Conservation (phyloP, 2,888 invertebrate genomes). For the Ashinkailepas kermadecensis region DNA sequence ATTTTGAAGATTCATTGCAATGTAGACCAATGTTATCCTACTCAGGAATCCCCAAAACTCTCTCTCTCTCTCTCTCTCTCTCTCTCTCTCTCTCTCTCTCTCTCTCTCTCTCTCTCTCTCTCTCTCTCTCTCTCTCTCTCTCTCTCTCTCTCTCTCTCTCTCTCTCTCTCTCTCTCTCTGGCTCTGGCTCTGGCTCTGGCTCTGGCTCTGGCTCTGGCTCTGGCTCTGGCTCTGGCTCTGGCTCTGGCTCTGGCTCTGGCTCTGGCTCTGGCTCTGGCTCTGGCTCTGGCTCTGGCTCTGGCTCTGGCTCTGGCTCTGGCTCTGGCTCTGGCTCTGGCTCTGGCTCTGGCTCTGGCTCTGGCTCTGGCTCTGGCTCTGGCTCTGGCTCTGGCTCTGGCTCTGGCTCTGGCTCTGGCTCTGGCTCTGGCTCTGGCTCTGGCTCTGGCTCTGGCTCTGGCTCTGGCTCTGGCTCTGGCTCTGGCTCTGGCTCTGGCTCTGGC, state of each 20-base stretch:
- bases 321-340: background rate
- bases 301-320: background rate
- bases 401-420: background rate
- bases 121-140: constrained; percentile 14
- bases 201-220: background rate
- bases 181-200: background rate
- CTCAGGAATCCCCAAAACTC: background rate
- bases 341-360: background rate
- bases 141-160: constrained; percentile 1
- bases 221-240: background rate
- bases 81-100: constrained; percentile 11
- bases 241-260: background rate
- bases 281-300: background rate
- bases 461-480: background rate
- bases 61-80: constrained; percentile 16
- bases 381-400: no score
- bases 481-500: background rate
- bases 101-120: constrained; percentile 16
- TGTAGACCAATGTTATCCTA: no score
- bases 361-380: background rate
- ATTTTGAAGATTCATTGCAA: no score
- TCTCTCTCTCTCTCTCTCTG: no score
- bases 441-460: background rate
- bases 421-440: no score
- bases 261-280: background rate